Base-by-base conservation (phyloP, 2,797 vertebrate genomes). In the Coracias cyanogaster region DNA sequence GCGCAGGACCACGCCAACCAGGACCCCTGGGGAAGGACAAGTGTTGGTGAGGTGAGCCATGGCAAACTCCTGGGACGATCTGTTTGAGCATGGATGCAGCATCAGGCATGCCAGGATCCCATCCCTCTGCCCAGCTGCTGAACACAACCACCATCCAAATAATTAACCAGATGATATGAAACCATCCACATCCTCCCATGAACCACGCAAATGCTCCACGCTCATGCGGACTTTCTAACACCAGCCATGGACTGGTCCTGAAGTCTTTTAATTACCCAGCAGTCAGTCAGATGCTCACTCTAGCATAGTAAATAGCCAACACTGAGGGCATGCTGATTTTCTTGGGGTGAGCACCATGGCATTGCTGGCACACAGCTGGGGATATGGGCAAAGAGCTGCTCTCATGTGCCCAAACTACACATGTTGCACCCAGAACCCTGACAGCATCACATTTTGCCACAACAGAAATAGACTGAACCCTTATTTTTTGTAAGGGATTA, bases 1-100 rank as follows among this genome's bases (percentile, higher is more conserved):
- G 46, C 99, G 99, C 93, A 99, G 98, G 78, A 99, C 99, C 84
- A 99, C 99, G 0, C 99, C 99, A 1, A 99, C 99, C 78, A 99
- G 98, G 46, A 99, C 95, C 22, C 99, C 99, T 99, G 96, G 4
- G 69, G 81, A 86, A 71, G 89, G n/a, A 93, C 71, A n/a, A 4
- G 7, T 11, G 3, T 41, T 11, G 24, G 57, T 55, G 80, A 69
- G 81, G 84, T 3, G 2, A 62, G 51, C 29, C 51, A 5, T 1
- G 0, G 83, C 48, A 90, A 51, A 67, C 3, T 12, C 78, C 57
- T 2, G 0, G 55, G 24, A 66, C 0, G 3, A 54, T 3, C 67
- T 54, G 49, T 39, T 60, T 49, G 45, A 69, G 76, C 7, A 4
- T 0, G 7, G 80, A 55, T 7, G 74, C 15, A 83, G 89, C 79